These are phyloP conservation scores for Diaprepes abbreviatus DNA, from an alignment of 2,888 invertebrate species.

Conservation along the genomic window DNA sequence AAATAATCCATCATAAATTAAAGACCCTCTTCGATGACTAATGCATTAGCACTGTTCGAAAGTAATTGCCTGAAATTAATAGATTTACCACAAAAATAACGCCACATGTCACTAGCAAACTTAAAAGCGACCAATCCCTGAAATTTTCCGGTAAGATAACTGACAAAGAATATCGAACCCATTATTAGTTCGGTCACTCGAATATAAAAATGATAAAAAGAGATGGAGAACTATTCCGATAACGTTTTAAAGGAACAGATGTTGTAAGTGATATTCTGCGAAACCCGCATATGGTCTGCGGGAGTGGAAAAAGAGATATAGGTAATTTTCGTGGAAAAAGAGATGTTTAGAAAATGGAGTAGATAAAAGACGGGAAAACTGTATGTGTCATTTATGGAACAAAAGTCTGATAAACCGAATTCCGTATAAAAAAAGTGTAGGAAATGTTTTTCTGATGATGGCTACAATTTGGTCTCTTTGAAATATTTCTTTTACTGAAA, in stretches of 20 bases:
- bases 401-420: too few species aligned
- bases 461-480: too few species aligned
- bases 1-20: constrained; percentile 25
- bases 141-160: constrained; percentile 21
- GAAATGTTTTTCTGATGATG: too few species aligned
- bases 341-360: background rate
- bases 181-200: too few species aligned
- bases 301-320: constrained; percentile 15
- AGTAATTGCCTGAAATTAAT: constrained; percentile 9
- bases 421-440: too few species aligned
- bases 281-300: constrained; percentile 20
- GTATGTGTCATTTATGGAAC: too few species aligned
- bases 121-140: constrained; percentile 20
- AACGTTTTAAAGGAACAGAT: constrained; percentile 23
- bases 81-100: constrained; percentile 25
- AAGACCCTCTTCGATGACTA: constrained; percentile 19
- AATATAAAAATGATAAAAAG: too few species aligned
- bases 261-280: constrained; percentile 29
- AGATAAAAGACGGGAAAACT: background rate
- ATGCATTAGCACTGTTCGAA: background rate
- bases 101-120: constrained; percentile 33
- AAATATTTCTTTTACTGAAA: too few species aligned
- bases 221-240: background rate
- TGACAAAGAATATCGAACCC: constrained; percentile 26
- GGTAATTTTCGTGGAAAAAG: constrained; percentile 7